Conservation (phyloP, 2,797 vertebrate species). For the Phataginus tricuspis region DNA sequence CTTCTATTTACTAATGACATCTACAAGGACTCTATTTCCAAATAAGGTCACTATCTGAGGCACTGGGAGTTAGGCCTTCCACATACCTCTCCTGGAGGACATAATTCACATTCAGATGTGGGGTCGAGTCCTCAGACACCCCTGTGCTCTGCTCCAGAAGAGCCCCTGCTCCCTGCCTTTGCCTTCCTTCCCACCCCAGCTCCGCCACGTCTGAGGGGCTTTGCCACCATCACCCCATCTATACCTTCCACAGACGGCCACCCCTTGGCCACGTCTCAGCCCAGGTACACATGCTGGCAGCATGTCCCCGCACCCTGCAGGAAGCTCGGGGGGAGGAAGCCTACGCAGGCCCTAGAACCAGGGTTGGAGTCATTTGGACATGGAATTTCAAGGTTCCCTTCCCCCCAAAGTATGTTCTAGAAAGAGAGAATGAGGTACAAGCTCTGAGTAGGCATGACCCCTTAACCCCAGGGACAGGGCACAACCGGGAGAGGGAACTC, state of each 20-base stretch:
- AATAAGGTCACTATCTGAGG: background rate
- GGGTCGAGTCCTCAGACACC: background rate
- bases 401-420: background rate
- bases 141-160: background rate
- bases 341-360: background rate
- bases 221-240: background rate
- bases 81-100: background rate
- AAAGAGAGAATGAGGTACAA: background rate
- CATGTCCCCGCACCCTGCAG: no score
- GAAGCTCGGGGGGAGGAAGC: background rate
- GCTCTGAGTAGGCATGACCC: background rate
- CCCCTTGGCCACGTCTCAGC: background rate
- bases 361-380: background rate
- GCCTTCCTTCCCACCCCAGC: no score
- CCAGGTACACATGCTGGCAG: fast-evolving
- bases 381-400: background rate
- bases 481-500: background rate
- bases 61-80: background rate
- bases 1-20: background rate
- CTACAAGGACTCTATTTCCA: background rate
- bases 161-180: no score
- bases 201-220: background rate
- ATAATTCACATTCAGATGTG: background rate
- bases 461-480: background rate
- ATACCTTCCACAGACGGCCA: background rate